Evolutionary conservation across 2,888 invertebrate species (phyloP), one percentile per base, ranked within the genome.

Genomic region (Platycheirus rosarum): DNA sequence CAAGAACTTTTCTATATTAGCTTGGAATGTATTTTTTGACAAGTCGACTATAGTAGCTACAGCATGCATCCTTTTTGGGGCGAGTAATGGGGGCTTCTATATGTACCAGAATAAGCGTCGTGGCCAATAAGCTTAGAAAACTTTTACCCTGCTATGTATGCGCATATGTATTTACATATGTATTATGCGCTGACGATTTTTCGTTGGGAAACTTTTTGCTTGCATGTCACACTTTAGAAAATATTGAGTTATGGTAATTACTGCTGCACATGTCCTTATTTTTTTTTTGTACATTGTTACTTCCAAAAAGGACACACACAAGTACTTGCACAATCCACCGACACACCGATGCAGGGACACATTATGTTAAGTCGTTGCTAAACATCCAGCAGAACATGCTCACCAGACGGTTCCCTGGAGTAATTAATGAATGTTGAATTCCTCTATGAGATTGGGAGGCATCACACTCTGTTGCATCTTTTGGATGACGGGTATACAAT

Each of bases 161-260:
- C n/a, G n/a, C n/a, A n/a, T n/a, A n/a, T n/a, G n/a, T n/a, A n/a
- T n/a, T n/a, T 51, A 40, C 51, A 29, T 77, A 40, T 60, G 29
- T 77, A 73, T 65, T 74, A 77, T 79, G 40, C 71, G 71, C 71
- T 84, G 48, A 68, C 37, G 62, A 75, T 71, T 80, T 63, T 69
- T 71, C 73, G 71, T 69, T 75, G 51, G 44, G 13, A 65, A 80
- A 73, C 53, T 80, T 80, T 76, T 69, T 42, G 9, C 78, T 42
- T 69, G 40, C 63, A 13, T 75, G 49, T 68, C 62, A 69, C 49
- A 53, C 18, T 46, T 37, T 66, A 37, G 46, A 46, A 8, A 46
- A 44, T 46, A 66, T 66, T 53, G 40, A 73, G 51, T 60, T 78
- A 46, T 66, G 37, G 37, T 62, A 65, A 51, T 60, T 46, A 29